These are phyloP conservation scores for Apodemia zela DNA, from an alignment of 2,888 invertebrate species.

Conservation along the genomic window DNA sequence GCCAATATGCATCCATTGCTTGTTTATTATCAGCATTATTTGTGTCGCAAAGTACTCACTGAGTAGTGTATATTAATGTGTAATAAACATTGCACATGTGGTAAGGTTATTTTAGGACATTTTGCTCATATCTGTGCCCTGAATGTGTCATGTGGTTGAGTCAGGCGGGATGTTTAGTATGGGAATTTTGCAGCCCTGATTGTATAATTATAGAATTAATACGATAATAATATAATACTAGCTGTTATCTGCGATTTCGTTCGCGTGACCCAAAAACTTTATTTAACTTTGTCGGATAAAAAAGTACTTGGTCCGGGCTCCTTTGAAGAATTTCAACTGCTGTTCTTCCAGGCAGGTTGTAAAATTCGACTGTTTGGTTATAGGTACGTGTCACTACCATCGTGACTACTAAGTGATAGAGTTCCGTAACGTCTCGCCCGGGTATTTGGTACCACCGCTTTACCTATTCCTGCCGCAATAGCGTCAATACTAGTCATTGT, in stretches of 20 bases:
- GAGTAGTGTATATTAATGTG: neutral
- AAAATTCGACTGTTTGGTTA: too few relatives aligned
- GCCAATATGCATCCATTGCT: neutral
- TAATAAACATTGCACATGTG: neutral
- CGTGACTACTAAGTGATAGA: too few relatives aligned
- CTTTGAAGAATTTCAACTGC: too few relatives aligned
- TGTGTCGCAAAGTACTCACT: neutral
- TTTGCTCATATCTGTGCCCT: conserved; percentile 47
- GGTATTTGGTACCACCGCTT: too few relatives aligned
- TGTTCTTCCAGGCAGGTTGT: too few relatives aligned
- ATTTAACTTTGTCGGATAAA: too few relatives aligned
- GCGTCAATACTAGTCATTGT: too few relatives aligned
- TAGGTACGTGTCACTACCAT: too few relatives aligned
- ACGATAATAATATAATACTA: neutral
- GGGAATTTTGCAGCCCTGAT: conserved; percentile 38
- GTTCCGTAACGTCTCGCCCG: too few relatives aligned
- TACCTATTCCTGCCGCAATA: too few relatives aligned
- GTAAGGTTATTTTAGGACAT: conserved; percentile 28
- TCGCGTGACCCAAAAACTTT: too few relatives aligned
- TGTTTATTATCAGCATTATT: neutral
- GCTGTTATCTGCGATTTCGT: neutral
- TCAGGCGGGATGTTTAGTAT: conserved; percentile 48
- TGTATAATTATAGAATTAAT: neutral
- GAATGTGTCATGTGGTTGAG: conserved; percentile 63
- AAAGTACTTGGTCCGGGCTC: too few relatives aligned